These are phyloP conservation scores for Blastobasis adustella DNA, from an alignment of 2,888 invertebrate species.

Conservation along the genomic window DNA sequence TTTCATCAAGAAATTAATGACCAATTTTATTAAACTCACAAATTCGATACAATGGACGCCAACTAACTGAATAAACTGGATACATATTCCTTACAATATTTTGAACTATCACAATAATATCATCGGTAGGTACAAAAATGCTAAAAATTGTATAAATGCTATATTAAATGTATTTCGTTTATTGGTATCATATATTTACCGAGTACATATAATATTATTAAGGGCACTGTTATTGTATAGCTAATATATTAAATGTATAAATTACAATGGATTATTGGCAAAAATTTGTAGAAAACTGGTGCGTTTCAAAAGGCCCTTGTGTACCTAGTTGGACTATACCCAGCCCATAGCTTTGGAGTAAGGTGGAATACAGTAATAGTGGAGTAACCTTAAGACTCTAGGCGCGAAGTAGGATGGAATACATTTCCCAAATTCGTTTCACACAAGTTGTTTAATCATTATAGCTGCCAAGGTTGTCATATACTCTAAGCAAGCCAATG, in stretches of 20 bases:
- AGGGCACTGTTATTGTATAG: constrained; percentile 22
- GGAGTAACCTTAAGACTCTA: too few species aligned
- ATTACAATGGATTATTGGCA: constrained; percentile 21
- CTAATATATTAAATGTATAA: constrained; percentile 22
- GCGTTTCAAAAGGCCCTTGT: constrained; percentile 25
- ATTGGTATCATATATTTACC: constrained; percentile 13
- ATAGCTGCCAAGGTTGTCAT: too few species aligned
- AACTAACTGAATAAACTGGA: too few species aligned
- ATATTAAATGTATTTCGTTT: constrained; percentile 10
- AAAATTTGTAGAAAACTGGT: constrained; percentile 20
- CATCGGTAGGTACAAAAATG: constrained; percentile 41
- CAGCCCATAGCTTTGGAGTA: neutral
- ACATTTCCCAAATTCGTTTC: too few species aligned
- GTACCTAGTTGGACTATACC: constrained; percentile 21
- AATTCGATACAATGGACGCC: too few species aligned
- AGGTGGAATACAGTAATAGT: neutral
- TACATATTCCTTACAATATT: neutral
- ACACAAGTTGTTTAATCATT: too few species aligned
- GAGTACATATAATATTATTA: constrained; percentile 16
- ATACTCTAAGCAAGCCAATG: too few species aligned
- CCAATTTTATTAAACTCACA: too few species aligned
- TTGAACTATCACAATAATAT: constrained; percentile 42
- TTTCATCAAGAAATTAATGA: too few species aligned
- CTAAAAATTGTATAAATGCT: constrained; percentile 42
- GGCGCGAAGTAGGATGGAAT: too few species aligned